Evolutionary conservation across 1,140 invertebrate genomes (phyloP), one percentile per base, ranked within the genome.

Genomic region (Macrocentrus cingulum): DNA sequence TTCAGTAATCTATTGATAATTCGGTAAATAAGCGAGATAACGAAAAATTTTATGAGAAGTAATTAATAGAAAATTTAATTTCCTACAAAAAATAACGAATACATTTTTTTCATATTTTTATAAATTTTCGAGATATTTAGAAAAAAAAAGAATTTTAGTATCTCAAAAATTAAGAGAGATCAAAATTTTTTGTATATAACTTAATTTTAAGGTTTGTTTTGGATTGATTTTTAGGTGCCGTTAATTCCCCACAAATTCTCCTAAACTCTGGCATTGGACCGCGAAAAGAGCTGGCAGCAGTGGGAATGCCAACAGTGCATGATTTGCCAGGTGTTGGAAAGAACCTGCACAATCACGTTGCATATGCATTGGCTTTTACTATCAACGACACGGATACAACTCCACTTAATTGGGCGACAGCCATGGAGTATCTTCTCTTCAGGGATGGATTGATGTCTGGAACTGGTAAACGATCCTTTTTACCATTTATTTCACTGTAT

Each of bases 321-420:
- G 80, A 91, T 66, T 80, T 96, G 5, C 91, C 91, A 0, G 88
- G 87, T 0, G 94, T 96, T 2, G 94, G 94, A 0, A 84, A 86
- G 59, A 96, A 96, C 79, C 83, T 97, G 0, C 91, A 93, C 65
- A 93, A 94, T 70, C 92, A 94, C 65, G 91, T 92, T 0, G 87
- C 90, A 2, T 88, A 83, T 72, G 87, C 89, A 59, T 71, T 91
- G 0, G 86, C 84, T 66, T 95, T 92, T 76, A 82, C 84, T 16
- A 88, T 94, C 11, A 90, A 93, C 48, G 89, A 94, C 65, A 89
- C 91, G 25, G 88, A 91, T 64, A 91, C 88, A 0, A 83, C 88
- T 0, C 87, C 90, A 0, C 80, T 92, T 0, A 92, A 92, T 75
- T 92, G 91, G 91, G 91, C 91, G 1, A 91, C 91, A 0, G 91